Evolutionary conservation across 2,113 vertebrate genomes (phyloP).

Genomic region (Notothenia rossii): DNA sequence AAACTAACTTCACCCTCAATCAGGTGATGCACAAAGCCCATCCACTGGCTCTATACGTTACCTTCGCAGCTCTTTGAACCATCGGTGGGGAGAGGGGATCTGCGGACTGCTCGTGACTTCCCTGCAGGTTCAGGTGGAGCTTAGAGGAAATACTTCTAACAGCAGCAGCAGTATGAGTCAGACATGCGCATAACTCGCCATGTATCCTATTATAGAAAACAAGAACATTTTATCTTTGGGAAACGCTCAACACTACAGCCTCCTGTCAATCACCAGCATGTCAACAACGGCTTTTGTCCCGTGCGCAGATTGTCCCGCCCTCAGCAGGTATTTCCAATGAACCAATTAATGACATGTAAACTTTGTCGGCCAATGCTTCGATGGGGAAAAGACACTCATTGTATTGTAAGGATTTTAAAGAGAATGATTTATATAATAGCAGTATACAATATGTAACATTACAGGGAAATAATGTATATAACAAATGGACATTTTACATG

Average conservation of each 20-base stretch:
- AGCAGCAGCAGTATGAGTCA: conserved; percentile 3
- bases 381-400: not conserved
- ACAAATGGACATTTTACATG: conserved; percentile 66
- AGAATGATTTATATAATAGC: conserved; percentile 68
- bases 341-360: conserved; percentile 13
- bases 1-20: conserved; percentile 28
- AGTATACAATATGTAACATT: conserved; percentile 64
- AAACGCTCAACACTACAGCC: not conserved
- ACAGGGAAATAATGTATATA: conserved; percentile 59
- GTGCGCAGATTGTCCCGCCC: not conserved
- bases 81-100: conserved; percentile 74
- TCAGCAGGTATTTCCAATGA: conserved; percentile 60
- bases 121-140: not conserved
- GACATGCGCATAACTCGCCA: conserved; percentile 39
- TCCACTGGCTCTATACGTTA: conserved; percentile 32
- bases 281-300: not conserved
- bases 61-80: conserved; percentile 78
- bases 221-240: not conserved
- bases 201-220: conserved; percentile 1
- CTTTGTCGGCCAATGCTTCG: not conserved
- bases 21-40: conserved; percentile 44
- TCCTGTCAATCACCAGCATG: not conserved
- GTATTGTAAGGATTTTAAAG: conserved; percentile 49
- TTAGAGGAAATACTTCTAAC: not conserved
- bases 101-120: conserved; percentile 62